Evolutionary conservation across 2,888 invertebrate genomes (phyloP).

Genomic region (Hyalella azteca): DNA sequence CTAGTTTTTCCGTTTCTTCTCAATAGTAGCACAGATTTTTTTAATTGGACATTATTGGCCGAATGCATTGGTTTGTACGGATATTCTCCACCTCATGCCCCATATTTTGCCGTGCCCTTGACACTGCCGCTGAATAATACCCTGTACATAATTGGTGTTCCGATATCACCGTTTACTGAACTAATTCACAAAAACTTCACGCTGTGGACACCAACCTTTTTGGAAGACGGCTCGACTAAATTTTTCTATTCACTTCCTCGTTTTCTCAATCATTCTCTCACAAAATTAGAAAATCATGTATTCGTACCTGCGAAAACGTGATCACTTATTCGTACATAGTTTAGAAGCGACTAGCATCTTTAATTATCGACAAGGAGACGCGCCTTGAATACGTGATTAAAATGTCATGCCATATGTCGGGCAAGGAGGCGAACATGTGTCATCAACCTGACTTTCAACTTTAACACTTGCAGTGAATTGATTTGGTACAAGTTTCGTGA

Average conservation of each 20-base stretch:
- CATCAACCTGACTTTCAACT: too few species aligned
- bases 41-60: conserved; percentile 50
- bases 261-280: not conserved
- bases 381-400: too few species aligned
- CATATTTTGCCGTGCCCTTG: not conserved
- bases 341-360: not conserved
- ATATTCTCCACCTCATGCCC: conserved; percentile 41
- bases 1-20: conserved; percentile 48
- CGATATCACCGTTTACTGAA: not conserved
- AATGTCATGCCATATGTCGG: too few species aligned
- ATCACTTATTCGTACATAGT: not conserved
- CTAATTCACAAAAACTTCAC: not conserved
- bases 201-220: not conserved
- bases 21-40: conserved; percentile 8
- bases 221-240: not conserved
- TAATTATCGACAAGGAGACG: too few species aligned
- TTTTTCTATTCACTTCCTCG: not conserved
- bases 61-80: conserved; percentile 55
- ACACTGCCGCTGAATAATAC: not conserved
- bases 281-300: not conserved
- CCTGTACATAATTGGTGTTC: not conserved
- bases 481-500: too few species aligned
- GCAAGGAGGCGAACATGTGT: too few species aligned
- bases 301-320: not conserved
- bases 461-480: too few species aligned